Evolutionary conservation across 2,888 invertebrate genomes (phyloP).

Genomic region (Andrena fulva): DNA sequence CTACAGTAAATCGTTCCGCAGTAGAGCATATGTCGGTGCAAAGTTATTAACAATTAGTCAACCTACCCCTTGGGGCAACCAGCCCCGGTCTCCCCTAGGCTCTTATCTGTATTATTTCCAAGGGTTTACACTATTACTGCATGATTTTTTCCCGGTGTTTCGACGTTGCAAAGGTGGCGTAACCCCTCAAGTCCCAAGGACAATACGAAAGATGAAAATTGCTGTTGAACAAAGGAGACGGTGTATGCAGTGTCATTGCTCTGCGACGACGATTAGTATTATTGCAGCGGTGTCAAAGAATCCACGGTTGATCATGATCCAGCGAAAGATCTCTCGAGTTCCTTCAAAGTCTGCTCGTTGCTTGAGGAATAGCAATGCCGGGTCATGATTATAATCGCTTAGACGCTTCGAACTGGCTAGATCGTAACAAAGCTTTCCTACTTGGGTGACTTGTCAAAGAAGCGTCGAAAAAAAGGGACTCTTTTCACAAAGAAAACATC

Average conservation of each 20-base stretch:
- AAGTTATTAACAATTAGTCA: too few species aligned
- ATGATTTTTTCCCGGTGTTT: not conserved
- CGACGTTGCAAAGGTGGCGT: not conserved
- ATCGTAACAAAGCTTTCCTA: slow-evolving; percentile 1
- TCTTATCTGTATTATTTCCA: too few species aligned
- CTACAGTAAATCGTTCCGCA: too few species aligned
- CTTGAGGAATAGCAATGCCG: slow-evolving; percentile 2
- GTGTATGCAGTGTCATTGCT: too few species aligned
- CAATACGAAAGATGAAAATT: not conserved
- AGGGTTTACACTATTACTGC: too few species aligned
- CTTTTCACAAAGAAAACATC: not conserved
- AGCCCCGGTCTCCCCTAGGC: too few species aligned
- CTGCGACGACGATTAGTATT: slow-evolving; percentile 2
- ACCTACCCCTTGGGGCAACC: too few species aligned
- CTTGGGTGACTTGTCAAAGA: slow-evolving; percentile 25
- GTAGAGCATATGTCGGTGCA: too few species aligned
- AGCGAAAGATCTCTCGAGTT: not conserved
- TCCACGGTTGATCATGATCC: not conserved
- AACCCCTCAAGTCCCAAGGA: not conserved
- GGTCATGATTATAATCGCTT: slow-evolving; percentile 17
- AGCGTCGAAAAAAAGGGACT: not conserved
- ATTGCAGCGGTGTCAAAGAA: not conserved
- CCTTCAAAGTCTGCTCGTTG: not conserved
- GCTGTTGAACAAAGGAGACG: not conserved
- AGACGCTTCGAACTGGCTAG: not conserved